These are phyloP conservation scores for Desmodus rotundus DNA, from an alignment of 2,113 vertebrate species.

Conservation along the genomic window DNA sequence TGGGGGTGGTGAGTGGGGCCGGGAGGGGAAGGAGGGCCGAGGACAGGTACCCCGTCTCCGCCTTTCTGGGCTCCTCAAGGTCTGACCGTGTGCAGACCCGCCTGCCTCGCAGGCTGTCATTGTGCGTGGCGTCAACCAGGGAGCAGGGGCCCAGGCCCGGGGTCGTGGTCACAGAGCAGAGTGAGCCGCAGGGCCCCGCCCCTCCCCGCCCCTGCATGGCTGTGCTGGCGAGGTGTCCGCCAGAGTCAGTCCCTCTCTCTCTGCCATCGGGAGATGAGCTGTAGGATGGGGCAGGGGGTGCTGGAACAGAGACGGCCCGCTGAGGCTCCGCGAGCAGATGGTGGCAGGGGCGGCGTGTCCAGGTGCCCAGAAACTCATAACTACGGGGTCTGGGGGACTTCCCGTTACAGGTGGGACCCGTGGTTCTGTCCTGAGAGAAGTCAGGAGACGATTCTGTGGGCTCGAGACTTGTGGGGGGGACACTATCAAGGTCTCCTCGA, in stretches of 20 bases:
- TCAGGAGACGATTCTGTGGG: not conserved
- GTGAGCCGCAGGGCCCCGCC: too few relatives aligned
- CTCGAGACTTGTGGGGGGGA: rapidly evolving
- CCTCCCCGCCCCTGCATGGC: too few relatives aligned
- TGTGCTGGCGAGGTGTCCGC: not conserved
- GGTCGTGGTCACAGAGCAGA: too few relatives aligned
- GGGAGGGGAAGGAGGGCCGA: rapidly evolving
- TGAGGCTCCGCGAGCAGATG: not conserved
- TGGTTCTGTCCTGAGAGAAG: not conserved
- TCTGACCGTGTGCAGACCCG: not conserved
- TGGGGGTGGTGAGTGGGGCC: too few relatives aligned
- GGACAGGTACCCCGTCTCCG: not conserved
- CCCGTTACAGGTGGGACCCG: too few relatives aligned
- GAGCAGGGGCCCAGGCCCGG: too few relatives aligned
- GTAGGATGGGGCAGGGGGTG: too few relatives aligned
- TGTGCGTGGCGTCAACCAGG: too few relatives aligned
- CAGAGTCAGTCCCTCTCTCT: not conserved
- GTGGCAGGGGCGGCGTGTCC: too few relatives aligned
- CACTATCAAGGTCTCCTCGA: not conserved
- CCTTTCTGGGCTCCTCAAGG: not conserved
- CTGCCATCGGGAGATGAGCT: not conserved
- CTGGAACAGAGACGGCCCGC: too few relatives aligned
- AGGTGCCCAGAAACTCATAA: too few relatives aligned
- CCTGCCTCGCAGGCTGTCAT: too few relatives aligned
- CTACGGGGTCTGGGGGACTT: rapidly evolving